Conservation (phyloP, 2,113 vertebrate species). For the Ceyx cyanopectus region DNA sequence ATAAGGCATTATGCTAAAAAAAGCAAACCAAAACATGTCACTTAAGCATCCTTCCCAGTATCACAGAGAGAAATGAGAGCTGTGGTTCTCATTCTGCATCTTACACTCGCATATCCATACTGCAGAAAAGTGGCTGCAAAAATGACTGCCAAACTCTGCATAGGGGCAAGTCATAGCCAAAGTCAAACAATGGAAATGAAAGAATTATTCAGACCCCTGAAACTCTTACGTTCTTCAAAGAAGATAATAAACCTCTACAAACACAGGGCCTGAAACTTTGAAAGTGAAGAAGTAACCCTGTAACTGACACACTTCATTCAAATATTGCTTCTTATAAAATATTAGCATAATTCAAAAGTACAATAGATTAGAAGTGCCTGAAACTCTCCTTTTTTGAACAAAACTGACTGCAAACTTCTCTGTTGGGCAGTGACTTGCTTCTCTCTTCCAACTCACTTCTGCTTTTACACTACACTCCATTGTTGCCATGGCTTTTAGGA, state of each 20-base stretch:
- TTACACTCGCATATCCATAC: not conserved
- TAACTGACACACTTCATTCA: not conserved
- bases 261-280: not conserved
- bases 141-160: not conserved
- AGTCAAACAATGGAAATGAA: not conserved
- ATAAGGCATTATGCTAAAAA: not conserved
- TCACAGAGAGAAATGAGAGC: not conserved
- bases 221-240: conserved; percentile 4
- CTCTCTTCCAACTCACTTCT: not conserved
- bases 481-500: not conserved
- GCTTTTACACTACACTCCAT: not conserved
- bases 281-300: not conserved
- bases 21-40: not conserved
- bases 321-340: not conserved
- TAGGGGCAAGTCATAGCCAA: not conserved
- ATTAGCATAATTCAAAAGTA: not conserved
- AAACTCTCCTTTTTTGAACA: not conserved
- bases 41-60: not conserved
- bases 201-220: not conserved
- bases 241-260: not conserved
- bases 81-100: not conserved
- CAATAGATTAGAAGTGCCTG: not conserved
- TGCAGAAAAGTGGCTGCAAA: not conserved
- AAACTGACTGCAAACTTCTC: not conserved
- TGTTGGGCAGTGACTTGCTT: not conserved